Evolutionary conservation across 2,113 vertebrate species (phyloP).

Genomic region (Phylloscopus whistleri): DNA sequence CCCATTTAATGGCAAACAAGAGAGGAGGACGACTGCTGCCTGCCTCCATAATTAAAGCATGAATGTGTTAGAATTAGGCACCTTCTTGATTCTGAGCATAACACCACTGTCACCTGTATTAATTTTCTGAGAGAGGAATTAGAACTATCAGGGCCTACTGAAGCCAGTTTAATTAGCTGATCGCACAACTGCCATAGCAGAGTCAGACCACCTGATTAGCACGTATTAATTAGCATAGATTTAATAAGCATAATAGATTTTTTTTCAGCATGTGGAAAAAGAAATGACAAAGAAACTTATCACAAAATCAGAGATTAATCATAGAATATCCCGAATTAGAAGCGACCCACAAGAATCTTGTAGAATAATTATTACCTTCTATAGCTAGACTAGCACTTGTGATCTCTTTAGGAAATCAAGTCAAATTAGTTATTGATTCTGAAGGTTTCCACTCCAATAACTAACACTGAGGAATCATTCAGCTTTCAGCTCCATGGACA

Average conservation of each 20-base stretch:
- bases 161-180: background rate
- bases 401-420: background rate
- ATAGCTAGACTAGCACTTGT: background rate
- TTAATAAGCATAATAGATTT: background rate
- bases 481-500: background rate
- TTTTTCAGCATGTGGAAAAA: background rate
- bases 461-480: background rate
- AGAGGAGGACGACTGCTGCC: background rate
- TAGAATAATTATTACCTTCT: background rate
- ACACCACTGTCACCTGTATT: background rate
- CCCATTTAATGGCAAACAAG: slow-evolving; percentile 17
- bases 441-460: background rate
- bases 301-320: background rate
- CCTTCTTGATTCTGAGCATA: background rate
- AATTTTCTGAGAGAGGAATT: background rate
- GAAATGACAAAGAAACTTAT: background rate
- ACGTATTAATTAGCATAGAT: background rate
- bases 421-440: background rate
- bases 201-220: background rate
- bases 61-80: background rate
- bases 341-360: background rate
- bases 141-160: background rate
- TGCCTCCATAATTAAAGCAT: background rate
- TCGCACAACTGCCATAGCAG: background rate
- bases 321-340: background rate